Conservation (phyloP, 2,888 invertebrate genomes). For the Cerastis rubricosa region DNA sequence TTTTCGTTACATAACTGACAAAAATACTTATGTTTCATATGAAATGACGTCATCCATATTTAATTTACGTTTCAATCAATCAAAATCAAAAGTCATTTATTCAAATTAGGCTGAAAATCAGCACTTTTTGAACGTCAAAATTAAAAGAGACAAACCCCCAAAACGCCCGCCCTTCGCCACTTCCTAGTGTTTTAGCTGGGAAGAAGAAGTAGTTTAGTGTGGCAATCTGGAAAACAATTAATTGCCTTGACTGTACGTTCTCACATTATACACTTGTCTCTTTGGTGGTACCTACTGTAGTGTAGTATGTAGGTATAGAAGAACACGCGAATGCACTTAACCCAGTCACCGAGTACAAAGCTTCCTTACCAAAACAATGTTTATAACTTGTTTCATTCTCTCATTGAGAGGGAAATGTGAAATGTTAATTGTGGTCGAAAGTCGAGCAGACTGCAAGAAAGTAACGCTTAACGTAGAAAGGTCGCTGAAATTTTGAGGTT, state of each 20-base stretch:
- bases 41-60: not conserved
- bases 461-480: conserved; percentile 42
- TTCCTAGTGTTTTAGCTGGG: no score
- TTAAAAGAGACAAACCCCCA: no score
- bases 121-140: no score
- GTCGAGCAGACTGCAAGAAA: conserved; percentile 48
- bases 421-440: conserved; percentile 37
- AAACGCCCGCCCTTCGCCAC: no score
- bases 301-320: conserved; percentile 3
- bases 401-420: conserved; percentile 52
- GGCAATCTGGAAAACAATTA: not conserved
- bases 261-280: not conserved
- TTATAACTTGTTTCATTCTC: conserved; percentile 25
- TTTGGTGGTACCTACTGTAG: not conserved
- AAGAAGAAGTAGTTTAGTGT: no score
- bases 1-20: not conserved
- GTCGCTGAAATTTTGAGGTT: conserved; percentile 11
- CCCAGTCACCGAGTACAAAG: conserved; percentile 28
- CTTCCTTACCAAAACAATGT: conserved; percentile 35
- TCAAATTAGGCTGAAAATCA: no score
- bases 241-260: not conserved
- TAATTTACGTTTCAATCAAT: not conserved
- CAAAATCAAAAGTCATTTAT: no score
- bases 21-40: not conserved
- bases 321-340: conserved; percentile 59